Conservation (phyloP, 2,113 vertebrate species). For the Meles meles region DNA sequence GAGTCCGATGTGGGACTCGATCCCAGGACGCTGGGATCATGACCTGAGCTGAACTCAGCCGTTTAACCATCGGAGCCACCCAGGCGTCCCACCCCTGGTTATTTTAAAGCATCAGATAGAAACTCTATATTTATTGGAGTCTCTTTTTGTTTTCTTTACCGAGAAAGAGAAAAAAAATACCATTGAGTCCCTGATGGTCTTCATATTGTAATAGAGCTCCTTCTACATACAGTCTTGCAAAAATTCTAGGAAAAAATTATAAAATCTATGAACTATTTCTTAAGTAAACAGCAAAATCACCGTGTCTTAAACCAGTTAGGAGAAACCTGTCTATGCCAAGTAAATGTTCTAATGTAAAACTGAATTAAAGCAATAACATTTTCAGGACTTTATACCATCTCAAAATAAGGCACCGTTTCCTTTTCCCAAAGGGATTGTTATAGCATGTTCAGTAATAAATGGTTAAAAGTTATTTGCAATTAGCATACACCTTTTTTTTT, state of each 20-base stretch:
- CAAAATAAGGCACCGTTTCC: not conserved
- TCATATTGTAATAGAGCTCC: not conserved
- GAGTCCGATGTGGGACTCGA: too few species aligned
- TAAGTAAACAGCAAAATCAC: not conserved
- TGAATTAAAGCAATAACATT: not conserved
- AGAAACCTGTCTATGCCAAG: not conserved
- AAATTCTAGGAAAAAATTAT: not conserved
- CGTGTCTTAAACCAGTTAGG: not conserved
- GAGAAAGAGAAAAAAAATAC: not conserved
- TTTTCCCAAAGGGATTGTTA: not conserved
- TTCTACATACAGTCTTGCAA: not conserved
- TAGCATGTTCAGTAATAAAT: not conserved
- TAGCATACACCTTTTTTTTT: not conserved
- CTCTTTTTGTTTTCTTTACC: not conserved
- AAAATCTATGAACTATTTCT: not conserved
- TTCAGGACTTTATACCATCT: not conserved
- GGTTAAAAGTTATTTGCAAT: conserved; percentile 16
- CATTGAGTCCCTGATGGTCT: not conserved
- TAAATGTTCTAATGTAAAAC: not conserved
- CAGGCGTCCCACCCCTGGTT: not conserved
- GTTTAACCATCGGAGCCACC: too few species aligned
- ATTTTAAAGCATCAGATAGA: not conserved
- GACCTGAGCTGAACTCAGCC: too few species aligned
- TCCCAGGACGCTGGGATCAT: too few species aligned
- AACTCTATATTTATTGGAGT: not conserved